Percentiles rank a stretch among this genome's conserved stretches.
Conservation (phyloP, 2,888 invertebrate species). For the Nudaria mundana region DNA sequence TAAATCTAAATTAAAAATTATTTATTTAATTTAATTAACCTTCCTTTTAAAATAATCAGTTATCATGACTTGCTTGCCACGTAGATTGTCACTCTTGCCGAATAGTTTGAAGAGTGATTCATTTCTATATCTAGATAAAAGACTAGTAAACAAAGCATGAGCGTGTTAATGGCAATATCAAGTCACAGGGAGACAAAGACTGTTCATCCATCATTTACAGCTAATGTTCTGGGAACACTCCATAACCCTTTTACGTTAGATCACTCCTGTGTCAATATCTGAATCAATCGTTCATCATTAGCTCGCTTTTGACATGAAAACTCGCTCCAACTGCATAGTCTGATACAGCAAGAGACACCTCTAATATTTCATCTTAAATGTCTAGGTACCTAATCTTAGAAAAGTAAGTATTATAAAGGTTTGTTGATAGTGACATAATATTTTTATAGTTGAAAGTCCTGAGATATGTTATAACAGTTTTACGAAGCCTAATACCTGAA, state of each 20-base stretch:
- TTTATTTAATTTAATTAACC: too few relatives aligned
- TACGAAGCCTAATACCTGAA: slow-evolving; percentile 39
- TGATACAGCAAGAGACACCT: not conserved
- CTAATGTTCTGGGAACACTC: slow-evolving; percentile 56
- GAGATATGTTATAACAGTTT: slow-evolving; percentile 24
- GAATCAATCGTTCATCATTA: slow-evolving; percentile 41
- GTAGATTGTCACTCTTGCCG: too few relatives aligned
- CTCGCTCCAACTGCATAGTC: not conserved
- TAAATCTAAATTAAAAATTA: too few relatives aligned
- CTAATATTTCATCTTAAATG: not conserved
- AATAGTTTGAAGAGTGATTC: too few relatives aligned
- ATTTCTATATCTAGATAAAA: not conserved
- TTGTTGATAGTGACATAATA: not conserved
- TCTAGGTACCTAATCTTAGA: too few relatives aligned
- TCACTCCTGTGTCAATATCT: slow-evolving; percentile 36
- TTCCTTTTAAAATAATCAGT: too few relatives aligned
- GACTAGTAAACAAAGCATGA: slow-evolving; percentile 19
- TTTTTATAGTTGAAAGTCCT: slow-evolving; percentile 14
- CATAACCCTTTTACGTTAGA: slow-evolving; percentile 62
- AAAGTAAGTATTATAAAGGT: too few relatives aligned
- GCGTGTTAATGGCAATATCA: slow-evolving; percentile 52
- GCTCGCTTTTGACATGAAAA: slow-evolving; percentile 5
- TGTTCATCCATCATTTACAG: slow-evolving; percentile 68
- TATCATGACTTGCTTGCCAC: too few relatives aligned
- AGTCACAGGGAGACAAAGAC: slow-evolving; percentile 46